Evolutionary conservation across 2,888 invertebrate species (phyloP).

Genomic region (Ptilodon capucinus): DNA sequence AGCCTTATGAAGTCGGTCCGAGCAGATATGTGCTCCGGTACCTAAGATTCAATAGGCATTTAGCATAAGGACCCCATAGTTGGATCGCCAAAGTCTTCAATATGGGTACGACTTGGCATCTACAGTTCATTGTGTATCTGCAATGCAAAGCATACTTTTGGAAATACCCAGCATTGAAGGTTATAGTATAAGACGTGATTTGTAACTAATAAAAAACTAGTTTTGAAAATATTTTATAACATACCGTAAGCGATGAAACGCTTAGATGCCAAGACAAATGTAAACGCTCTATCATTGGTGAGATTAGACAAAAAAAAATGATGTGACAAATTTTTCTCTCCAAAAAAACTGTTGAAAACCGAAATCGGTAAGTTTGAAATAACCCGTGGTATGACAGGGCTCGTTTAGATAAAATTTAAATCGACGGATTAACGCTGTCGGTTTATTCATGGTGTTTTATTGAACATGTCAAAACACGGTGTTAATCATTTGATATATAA

Average conservation of each 20-base stretch:
- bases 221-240: background rate
- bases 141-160: background rate
- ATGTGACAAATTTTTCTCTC: conserved; percentile 24
- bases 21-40: conserved; percentile 50
- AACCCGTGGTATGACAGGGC: conserved; percentile 29
- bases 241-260: background rate
- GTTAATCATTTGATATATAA: conserved; percentile 27
- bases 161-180: background rate
- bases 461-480: conserved; percentile 31
- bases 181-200: background rate
- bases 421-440: conserved; percentile 24
- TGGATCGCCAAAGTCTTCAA: conserved; percentile 15
- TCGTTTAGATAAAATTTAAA: conserved; percentile 31
- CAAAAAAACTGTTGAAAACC: conserved; percentile 17
- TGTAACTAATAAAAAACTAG: background rate
- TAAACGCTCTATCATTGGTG: conserved; percentile 18
- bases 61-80: conserved; percentile 42
- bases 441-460: conserved; percentile 34
- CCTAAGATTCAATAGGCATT: conserved; percentile 50
- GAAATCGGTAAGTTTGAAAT: conserved; percentile 18
- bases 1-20: conserved; percentile 33
- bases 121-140: background rate
- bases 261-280: conserved; percentile 10
- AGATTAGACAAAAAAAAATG: conserved; percentile 31
- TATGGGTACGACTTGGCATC: conserved; percentile 3